A percentile compares a stretch with the other conserved stretches of the same genome.
phyloP scores from a whole-genome alignment of 1,140 invertebrate genomes.

The Steinernema khuongi region DNA sequence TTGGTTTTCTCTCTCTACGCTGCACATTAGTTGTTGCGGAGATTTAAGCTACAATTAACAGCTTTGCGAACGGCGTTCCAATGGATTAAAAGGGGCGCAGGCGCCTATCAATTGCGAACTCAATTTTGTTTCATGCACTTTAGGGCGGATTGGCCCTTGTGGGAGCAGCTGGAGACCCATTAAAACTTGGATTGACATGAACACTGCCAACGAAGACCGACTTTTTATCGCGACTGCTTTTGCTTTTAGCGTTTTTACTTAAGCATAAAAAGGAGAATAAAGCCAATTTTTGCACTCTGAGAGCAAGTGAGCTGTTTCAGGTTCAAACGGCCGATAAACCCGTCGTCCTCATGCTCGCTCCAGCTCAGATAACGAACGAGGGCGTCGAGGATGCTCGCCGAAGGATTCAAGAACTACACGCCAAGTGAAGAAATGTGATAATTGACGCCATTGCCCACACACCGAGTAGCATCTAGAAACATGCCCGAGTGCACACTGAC shows the following conservation, averaged over 20 bases:
- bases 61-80: too few relatives aligned
- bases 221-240: slow-evolving; percentile 14
- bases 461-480: too few relatives aligned
- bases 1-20: too few relatives aligned
- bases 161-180: slow-evolving; percentile 13
- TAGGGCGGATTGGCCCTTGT: background rate
- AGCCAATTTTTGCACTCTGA: background rate
- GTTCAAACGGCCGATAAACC: slow-evolving; percentile 26
- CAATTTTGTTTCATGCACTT: slow-evolving; percentile 13
- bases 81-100: too few relatives aligned
- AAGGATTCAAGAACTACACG: background rate
- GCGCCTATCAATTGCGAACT: background rate
- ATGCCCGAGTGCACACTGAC: too few relatives aligned
- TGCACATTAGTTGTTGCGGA: too few relatives aligned
- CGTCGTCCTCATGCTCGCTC: slow-evolving; percentile 22
- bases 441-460: too few relatives aligned
- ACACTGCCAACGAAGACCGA: background rate
- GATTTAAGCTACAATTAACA: too few relatives aligned
- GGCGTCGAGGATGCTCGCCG: slow-evolving; percentile 14
- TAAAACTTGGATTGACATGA: slow-evolving; percentile 17
- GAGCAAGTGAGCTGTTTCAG: slow-evolving; percentile 16
- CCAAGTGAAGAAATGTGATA: slow-evolving; percentile 6
- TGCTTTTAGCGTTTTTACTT: background rate
- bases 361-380: background rate
- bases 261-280: background rate